A percentile compares a stretch with the other conserved stretches of the same genome.
Conservation (phyloP, 2,888 invertebrate genomes). For the Stenotaenia linearis region DNA sequence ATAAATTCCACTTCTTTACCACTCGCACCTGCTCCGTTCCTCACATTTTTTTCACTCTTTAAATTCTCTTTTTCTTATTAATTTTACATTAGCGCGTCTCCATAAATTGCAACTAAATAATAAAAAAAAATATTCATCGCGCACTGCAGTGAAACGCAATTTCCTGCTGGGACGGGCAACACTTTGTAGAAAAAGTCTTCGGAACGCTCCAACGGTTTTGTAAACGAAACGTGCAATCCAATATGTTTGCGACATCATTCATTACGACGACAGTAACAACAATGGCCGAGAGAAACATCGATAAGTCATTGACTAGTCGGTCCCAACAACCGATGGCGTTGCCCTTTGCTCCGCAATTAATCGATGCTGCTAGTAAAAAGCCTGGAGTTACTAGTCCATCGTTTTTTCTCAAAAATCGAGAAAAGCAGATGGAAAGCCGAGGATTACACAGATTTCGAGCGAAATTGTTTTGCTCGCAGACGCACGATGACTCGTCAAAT, state of each 20-base stretch:
- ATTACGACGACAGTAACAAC: neutral
- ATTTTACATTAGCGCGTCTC: neutral
- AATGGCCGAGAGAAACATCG: neutral
- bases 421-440: no score
- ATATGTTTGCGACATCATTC: neutral
- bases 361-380: neutral
- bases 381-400: neutral
- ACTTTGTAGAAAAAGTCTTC: neutral
- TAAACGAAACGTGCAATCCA: neutral
- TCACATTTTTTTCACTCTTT: neutral
- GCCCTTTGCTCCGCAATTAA: constrained; percentile 22
- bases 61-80: neutral
- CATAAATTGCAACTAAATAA: neutral
- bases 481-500: no score
- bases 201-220: neutral
- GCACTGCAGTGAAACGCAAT: neutral
- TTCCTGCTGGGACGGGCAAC: neutral
- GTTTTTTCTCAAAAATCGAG: neutral
- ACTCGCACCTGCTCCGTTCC: constrained; percentile 4
- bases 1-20: neutral
- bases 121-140: neutral
- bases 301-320: constrained; percentile 26
- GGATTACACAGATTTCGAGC: no score
- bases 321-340: constrained; percentile 6
- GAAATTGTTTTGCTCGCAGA: no score